phyloP scores from a whole-genome alignment of 2,888 invertebrate species.

The Drosophila limbata region DNA sequence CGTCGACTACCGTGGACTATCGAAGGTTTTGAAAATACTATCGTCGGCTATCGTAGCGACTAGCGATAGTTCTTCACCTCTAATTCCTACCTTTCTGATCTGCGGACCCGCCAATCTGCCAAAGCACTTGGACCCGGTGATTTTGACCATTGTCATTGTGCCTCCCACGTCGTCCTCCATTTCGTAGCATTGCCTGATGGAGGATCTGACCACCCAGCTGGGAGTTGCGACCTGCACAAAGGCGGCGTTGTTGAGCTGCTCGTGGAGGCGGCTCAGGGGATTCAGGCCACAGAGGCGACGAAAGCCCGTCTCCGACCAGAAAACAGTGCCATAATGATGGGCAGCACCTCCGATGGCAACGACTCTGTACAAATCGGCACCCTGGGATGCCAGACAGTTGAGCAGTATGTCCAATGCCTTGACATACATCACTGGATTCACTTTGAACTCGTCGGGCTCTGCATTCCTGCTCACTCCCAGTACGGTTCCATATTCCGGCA shows the following conservation, averaged over 20 bases:
- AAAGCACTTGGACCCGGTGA: slow-evolving; percentile 53
- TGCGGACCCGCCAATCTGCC: slow-evolving; percentile 48
- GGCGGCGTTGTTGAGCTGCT: slow-evolving; percentile 52
- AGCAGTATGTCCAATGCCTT: slow-evolving; percentile 95
- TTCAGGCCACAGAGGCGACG: slow-evolving; percentile 60
- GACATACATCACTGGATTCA: slow-evolving; percentile 96
- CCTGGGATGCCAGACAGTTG: slow-evolving; percentile 91
- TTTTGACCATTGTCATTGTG: slow-evolving; percentile 5
- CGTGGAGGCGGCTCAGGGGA: slow-evolving; percentile 38
- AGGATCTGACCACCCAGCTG: slow-evolving; percentile 27
- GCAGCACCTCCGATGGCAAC: slow-evolving; percentile 87
- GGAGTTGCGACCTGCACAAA: slow-evolving; percentile 35
- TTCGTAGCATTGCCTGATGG: slow-evolving; percentile 5
- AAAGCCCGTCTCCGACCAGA: slow-evolving; percentile 58
- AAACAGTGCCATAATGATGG: slow-evolving; percentile 57
- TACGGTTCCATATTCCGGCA: slow-evolving; percentile 91
- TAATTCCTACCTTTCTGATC: slow-evolving; percentile 52
- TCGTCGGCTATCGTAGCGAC: too few relatives aligned
- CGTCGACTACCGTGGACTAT: too few relatives aligned
- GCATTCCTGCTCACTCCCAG: slow-evolving; percentile 86
- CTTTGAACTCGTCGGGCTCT: slow-evolving; percentile 85
- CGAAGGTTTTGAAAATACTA: too few relatives aligned
- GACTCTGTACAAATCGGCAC: slow-evolving; percentile 92
- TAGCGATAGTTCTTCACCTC: too few relatives aligned
- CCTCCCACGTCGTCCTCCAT: slow-evolving; percentile 50